Evolutionary conservation across 2,888 invertebrate genomes (phyloP).

Genomic region (Patella depressa): DNA sequence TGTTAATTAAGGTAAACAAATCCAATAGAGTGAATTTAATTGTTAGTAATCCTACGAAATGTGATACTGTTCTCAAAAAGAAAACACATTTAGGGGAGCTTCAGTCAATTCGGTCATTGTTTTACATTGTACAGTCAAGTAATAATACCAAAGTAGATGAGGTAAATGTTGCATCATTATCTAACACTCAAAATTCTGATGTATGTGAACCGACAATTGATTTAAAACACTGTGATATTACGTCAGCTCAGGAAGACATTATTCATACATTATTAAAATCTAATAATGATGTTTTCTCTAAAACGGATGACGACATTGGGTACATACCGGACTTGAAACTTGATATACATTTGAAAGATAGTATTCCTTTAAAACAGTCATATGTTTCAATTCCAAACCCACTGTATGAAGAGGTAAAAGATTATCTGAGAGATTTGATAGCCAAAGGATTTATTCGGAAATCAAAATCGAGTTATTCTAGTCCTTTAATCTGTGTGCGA

Average conservation of each 20-base stretch:
- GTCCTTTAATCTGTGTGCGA: slow-evolving; percentile 9
- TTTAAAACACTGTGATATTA: not conserved
- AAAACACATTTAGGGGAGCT: not conserved
- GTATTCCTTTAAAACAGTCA: not conserved
- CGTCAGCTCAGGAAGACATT: not conserved
- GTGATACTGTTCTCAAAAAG: not conserved
- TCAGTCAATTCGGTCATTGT: not conserved
- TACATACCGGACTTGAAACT: not conserved
- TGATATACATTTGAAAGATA: slow-evolving; percentile 4
- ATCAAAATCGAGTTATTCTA: not conserved
- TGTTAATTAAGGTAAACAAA: not conserved
- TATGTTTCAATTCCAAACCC: slow-evolving; percentile 19
- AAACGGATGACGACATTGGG: slow-evolving; percentile 16
- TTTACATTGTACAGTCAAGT: not conserved
- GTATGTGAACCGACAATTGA: not conserved
- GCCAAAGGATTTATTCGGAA: not conserved
- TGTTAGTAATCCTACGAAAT: not conserved
- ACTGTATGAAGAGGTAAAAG: slow-evolving; percentile 17
- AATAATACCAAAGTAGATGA: not conserved
- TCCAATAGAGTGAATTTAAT: not conserved
- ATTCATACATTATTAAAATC: not conserved
- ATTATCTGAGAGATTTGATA: slow-evolving; percentile 4
- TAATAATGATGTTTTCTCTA: not conserved
- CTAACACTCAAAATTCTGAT: too few species aligned
- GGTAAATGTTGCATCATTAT: too few species aligned